phyloP scores from a whole-genome alignment of 2,888 invertebrate genomes.

The Metellina segmentata region DNA sequence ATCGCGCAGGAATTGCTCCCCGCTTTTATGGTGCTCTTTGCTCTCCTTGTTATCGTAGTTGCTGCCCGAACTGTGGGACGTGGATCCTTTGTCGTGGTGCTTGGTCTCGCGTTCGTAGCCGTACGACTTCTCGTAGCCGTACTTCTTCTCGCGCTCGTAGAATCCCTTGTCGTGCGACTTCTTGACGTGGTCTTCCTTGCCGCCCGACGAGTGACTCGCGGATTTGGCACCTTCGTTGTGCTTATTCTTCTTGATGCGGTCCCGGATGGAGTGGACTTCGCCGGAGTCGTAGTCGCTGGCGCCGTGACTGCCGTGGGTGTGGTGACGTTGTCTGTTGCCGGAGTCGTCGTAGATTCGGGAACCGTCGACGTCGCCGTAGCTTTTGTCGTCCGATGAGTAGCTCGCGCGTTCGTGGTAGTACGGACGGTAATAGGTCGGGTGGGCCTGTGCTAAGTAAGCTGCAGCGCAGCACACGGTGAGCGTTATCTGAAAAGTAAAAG shows the following conservation, averaged over 20 bases:
- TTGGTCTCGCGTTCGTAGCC: conserved; percentile 68
- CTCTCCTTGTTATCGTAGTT: conserved; percentile 47
- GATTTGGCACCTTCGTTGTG: conserved; percentile 28
- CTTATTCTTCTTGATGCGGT: conserved; percentile 23
- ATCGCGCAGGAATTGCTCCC: conserved; percentile 34
- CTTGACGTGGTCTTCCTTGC: conserved; percentile 35
- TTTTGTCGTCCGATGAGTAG: conserved; percentile 7
- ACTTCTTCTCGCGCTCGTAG: conserved; percentile 62
- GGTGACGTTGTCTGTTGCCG: conserved; percentile 4
- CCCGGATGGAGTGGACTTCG: conserved; percentile 16
- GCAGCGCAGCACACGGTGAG: not conserved
- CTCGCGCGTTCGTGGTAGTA: conserved; percentile 30
- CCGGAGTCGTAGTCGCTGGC: conserved; percentile 8
- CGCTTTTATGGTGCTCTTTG: conserved; percentile 27
- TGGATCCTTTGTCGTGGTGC: conserved; percentile 40
- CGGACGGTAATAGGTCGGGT: conserved; percentile 17
- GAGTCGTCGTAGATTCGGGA: conserved; percentile 14
- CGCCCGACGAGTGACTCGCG: conserved; percentile 14
- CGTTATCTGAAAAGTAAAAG: not conserved
- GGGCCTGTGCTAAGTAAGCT: not conserved
- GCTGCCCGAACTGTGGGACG: conserved; percentile 11
- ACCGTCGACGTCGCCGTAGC: conserved; percentile 3
- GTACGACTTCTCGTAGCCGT: conserved; percentile 68
- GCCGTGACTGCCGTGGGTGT: conserved; percentile 7
- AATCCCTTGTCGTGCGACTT: conserved; percentile 57